phyloP scores from a whole-genome alignment of 2,113 vertebrate species.

The Oryctolagus cuniculus region DNA sequence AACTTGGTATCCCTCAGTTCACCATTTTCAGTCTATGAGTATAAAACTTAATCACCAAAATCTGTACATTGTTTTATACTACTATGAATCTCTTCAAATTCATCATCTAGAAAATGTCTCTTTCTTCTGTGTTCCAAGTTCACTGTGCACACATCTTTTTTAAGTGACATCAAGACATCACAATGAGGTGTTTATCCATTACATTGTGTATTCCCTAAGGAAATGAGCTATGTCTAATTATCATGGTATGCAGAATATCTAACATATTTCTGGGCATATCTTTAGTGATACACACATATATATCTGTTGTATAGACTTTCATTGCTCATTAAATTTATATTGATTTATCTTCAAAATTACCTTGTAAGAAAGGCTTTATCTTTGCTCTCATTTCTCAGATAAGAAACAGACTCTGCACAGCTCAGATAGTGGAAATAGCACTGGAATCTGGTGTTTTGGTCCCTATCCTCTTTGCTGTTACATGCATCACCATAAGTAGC shows the following conservation, averaged over 20 bases:
- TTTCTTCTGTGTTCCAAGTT: not conserved
- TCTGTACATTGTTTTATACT: not conserved
- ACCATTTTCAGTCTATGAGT: not conserved
- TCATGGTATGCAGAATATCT: not conserved
- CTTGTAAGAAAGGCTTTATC: slow-evolving; percentile 4
- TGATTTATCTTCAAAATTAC: slow-evolving; percentile 24
- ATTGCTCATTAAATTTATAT: slow-evolving; percentile 13
- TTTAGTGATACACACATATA: not conserved
- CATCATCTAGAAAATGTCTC: not conserved
- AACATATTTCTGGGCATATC: not conserved
- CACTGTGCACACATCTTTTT: not conserved
- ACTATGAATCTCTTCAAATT: not conserved
- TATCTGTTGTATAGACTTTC: not conserved
- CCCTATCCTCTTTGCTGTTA: not conserved
- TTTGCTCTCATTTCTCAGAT: slow-evolving; percentile 18
- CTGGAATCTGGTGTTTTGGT: not conserved
- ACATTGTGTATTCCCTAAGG: not conserved
- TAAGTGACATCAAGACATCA: not conserved
- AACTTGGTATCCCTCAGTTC: not conserved
- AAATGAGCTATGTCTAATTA: not conserved
- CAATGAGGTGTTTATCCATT: not conserved
- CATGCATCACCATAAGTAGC: too few relatives aligned
- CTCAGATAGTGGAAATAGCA: not conserved
- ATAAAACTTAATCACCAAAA: not conserved
- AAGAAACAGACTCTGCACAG: not conserved